These are phyloP conservation scores for Hyposoter dolosus DNA, from an alignment of 2,888 invertebrate species.

Conservation along the genomic window DNA sequence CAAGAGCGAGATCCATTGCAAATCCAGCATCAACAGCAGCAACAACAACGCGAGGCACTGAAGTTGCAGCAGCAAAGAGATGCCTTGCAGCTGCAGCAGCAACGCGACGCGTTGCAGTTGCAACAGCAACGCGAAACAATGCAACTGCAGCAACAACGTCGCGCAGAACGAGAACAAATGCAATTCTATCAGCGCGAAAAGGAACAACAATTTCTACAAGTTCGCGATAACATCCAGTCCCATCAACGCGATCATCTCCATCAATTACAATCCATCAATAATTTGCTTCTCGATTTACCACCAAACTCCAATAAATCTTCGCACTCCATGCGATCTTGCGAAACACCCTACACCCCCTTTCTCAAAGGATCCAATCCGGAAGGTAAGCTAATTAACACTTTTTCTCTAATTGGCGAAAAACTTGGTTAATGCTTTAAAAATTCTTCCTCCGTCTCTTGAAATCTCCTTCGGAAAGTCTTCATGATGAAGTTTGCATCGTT, in stretches of 20 bases:
- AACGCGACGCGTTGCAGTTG: constrained; percentile 44
- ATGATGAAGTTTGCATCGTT: no score
- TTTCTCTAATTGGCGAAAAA: no score
- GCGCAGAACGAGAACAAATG: constrained; percentile 49
- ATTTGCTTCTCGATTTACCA: constrained; percentile 78
- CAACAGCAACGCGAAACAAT: constrained; percentile 25
- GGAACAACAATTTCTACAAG: constrained; percentile 47
- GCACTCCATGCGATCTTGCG: constrained; percentile 67
- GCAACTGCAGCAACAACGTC: constrained; percentile 48
- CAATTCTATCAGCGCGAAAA: constrained; percentile 54
- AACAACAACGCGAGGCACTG: constrained; percentile 55
- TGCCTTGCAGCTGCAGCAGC: constrained; percentile 48
- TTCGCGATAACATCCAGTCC: constrained; percentile 62
- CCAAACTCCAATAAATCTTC: constrained; percentile 59
- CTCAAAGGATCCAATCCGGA: constrained; percentile 59
- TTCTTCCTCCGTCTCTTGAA: no score
- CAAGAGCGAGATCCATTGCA: constrained; percentile 60
- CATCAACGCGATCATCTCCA: constrained; percentile 75
- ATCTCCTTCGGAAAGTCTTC: no score
- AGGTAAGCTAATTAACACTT: constrained; percentile 36
- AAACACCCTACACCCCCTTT: constrained; percentile 66
- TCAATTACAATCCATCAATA: constrained; percentile 79
- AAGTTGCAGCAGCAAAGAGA: constrained; percentile 55
- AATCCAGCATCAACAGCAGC: constrained; percentile 64
- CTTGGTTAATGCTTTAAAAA: no score